Base-by-base conservation (phyloP, 92 coral and sea anemone genomes). In the Phenganax marumi region DNA sequence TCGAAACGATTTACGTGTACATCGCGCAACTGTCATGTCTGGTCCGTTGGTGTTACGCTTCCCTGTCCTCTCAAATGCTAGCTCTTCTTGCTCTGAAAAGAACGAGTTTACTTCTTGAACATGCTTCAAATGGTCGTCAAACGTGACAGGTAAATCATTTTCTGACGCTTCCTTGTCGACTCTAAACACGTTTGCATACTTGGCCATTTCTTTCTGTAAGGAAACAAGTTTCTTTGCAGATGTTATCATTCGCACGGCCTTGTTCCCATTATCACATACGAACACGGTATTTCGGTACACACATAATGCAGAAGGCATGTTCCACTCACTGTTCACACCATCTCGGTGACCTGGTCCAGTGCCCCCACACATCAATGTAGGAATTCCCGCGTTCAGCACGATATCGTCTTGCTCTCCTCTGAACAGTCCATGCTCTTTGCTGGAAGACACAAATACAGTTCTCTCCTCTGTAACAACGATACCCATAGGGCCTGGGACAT, bases 191-290 rank as follows among this genome's bases (percentile, higher is more conserved):
- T 87, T 84, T 8, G 88, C 90, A 48, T 87, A 87, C 10, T 62
- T 49, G 19, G 88, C 84, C 75, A 87, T 33, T 1, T 3, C 50
- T 26, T 70, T 62, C 65, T 87, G 90, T 1, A 84, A 81, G n/a
- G 90, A 85, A 26, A 87, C 22, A 39, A 87, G 85, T 54, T 87
- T 87, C 62, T 75, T 75, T 75, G 84, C 90, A 57, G 84, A 87
- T 14, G 87, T 82, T 14, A 87, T 8, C 84, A 84, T 83, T 49
- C 88, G 73, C 19, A 87, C 88, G 13, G 84, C 79, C 55, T 84
- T 84, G 60, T 83, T 88, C 0, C 91, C 91, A 11, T 81, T 85
- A 46, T 85, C 91, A 60, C 89, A 85, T n/a, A 85, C 77, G 19
- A 85, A 85, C 54, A 83, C 65, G 64, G 87, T 82, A 82, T 85